Conservation (phyloP, 2,888 invertebrate genomes). For the Chymomyza procnemis region DNA sequence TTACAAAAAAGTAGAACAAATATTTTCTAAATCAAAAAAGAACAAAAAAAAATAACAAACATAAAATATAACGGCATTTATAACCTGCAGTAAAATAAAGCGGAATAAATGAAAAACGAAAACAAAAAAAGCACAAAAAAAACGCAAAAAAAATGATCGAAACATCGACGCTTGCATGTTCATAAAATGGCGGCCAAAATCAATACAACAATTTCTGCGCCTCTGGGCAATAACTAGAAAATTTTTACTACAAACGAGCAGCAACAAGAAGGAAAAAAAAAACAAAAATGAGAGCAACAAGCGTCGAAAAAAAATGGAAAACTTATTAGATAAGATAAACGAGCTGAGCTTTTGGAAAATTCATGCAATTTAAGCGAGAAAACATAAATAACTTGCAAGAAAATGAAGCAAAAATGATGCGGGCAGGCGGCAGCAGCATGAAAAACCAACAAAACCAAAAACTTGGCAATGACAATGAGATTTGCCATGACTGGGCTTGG, state of each 20-base stretch:
- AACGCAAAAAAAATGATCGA: constrained; percentile 17
- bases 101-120: neutral
- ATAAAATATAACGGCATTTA: constrained; percentile 15
- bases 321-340: constrained; percentile 54
- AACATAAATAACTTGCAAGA: constrained; percentile 30
- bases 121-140: constrained; percentile 15
- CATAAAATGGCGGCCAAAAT: constrained; percentile 45
- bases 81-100: constrained; percentile 12
- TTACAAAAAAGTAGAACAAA: neutral
- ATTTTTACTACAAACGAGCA: constrained; percentile 67
- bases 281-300: constrained; percentile 36
- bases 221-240: constrained; percentile 34
- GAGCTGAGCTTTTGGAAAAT: constrained; percentile 29
- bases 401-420: constrained; percentile 7
- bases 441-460: neutral
- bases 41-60: constrained; percentile 6
- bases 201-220: constrained; percentile 40
- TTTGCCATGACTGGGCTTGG: neutral
- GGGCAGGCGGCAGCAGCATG: neutral
- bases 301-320: constrained; percentile 21
- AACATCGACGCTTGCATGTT: constrained; percentile 15
- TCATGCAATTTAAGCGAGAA: constrained; percentile 54
- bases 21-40: no score
- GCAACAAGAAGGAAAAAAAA: constrained; percentile 7
- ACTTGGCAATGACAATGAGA: neutral